phyloP scores from a whole-genome alignment of 2,888 invertebrate genomes.

The Caenorhabditis afra region DNA sequence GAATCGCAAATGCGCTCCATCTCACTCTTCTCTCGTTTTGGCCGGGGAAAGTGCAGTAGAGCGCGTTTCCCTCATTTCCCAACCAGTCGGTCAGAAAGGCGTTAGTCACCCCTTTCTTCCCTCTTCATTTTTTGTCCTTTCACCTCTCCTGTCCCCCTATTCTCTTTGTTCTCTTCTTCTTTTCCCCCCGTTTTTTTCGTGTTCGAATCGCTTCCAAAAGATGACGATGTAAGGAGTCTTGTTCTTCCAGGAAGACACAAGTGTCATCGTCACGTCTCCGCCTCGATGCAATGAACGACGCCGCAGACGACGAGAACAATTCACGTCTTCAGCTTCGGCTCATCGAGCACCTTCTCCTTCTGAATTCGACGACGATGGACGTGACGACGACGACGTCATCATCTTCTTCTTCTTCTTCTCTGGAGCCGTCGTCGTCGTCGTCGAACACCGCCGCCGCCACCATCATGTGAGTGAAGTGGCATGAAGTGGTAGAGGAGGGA shows the following conservation, averaged over 20 bases:
- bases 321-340: conserved; percentile 2
- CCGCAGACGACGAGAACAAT: conserved; percentile 36
- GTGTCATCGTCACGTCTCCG: no score
- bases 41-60: conserved; percentile 7
- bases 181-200: background rate
- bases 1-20: no score
- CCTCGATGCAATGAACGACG: conserved; percentile 23
- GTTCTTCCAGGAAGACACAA: no score
- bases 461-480: conserved; percentile 10
- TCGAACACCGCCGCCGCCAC: background rate
- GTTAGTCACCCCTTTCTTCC: no score
- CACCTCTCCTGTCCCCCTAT: no score
- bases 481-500: background rate
- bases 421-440: background rate
- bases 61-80: background rate
- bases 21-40: no score
- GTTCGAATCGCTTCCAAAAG: no score
- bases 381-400: background rate
- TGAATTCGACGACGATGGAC: background rate
- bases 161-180: conserved; percentile 8
- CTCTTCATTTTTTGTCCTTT: no score
- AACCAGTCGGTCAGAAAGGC: no score
- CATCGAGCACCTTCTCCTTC: background rate
- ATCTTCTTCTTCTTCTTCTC: no score
- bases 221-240: no score